Conservation (phyloP, 2,888 invertebrate genomes). For the Achlya flavicornis region DNA sequence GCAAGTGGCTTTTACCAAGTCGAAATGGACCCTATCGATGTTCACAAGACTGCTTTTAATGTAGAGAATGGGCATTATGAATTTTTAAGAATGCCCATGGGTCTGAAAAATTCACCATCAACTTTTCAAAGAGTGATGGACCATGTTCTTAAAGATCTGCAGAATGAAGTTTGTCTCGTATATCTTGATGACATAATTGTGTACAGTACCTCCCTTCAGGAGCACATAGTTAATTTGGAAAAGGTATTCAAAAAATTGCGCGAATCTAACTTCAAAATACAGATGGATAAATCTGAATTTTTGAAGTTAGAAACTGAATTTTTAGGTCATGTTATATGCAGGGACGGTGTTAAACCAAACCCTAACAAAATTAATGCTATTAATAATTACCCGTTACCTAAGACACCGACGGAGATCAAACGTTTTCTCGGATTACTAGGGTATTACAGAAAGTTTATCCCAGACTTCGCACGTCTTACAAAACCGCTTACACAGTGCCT, state of each 20-base stretch:
- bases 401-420: not conserved
- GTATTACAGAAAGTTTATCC: not conserved
- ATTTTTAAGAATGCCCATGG: too few species aligned
- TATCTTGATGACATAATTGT: conserved; percentile 49
- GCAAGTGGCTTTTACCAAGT: too few species aligned
- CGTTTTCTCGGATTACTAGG: not conserved
- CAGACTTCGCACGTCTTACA: too few species aligned
- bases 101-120: too few species aligned
- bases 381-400: not conserved
- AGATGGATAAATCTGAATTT: conserved; percentile 20
- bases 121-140: too few species aligned
- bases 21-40: too few species aligned
- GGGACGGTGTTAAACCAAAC: not conserved
- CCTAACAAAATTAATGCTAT: not conserved
- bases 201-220: conserved; percentile 31
- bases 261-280: conserved; percentile 27
- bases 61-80: too few species aligned
- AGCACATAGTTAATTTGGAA: conserved; percentile 23
- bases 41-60: too few species aligned
- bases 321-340: not conserved
- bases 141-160: too few species aligned
- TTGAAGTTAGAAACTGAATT: too few species aligned
- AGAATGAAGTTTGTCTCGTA: too few species aligned
- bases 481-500: too few species aligned
- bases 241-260: conserved; percentile 23